Conservation (phyloP, 2,888 invertebrate species). For the Tenthredo mesomela region DNA sequence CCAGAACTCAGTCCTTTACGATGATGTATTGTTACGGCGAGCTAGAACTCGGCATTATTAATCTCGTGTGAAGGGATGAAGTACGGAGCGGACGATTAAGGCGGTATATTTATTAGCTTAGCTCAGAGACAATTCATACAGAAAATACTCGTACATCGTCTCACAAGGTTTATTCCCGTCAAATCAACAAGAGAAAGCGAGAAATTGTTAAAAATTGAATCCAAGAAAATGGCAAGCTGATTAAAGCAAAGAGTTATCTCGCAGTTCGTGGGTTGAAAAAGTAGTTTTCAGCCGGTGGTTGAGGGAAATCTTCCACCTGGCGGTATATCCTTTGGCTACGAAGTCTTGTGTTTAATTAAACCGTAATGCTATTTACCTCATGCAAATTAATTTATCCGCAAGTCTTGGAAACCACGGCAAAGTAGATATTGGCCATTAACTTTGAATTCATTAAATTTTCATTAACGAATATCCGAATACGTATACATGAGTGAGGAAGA, state of each 20-base stretch:
- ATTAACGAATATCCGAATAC: conserved; percentile 28
- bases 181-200: background rate
- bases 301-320: background rate
- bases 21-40: conserved; percentile 23
- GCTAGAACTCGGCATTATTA: conserved; percentile 18
- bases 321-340: background rate
- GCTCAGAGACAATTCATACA: background rate
- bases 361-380: conserved; percentile 43
- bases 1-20: conserved; percentile 28
- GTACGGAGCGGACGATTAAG: conserved; percentile 19
- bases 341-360: conserved; percentile 44
- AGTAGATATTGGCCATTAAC: conserved; percentile 42
- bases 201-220: background rate
- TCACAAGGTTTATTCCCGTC: background rate
- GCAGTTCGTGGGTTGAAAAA: background rate
- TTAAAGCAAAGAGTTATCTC: conserved; percentile 7
- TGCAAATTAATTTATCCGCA: conserved; percentile 45
- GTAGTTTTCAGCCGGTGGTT: conserved; percentile 19
- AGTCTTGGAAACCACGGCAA: conserved; percentile 32
- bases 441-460: conserved; percentile 49
- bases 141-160: background rate
- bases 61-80: conserved; percentile 33
- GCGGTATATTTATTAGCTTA: conserved; percentile 35
- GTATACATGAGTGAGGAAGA: background rate
- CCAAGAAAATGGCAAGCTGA: background rate